Evolutionary conservation across 2,113 vertebrate species (phyloP).

Genomic region (Colaptes auratus): DNA sequence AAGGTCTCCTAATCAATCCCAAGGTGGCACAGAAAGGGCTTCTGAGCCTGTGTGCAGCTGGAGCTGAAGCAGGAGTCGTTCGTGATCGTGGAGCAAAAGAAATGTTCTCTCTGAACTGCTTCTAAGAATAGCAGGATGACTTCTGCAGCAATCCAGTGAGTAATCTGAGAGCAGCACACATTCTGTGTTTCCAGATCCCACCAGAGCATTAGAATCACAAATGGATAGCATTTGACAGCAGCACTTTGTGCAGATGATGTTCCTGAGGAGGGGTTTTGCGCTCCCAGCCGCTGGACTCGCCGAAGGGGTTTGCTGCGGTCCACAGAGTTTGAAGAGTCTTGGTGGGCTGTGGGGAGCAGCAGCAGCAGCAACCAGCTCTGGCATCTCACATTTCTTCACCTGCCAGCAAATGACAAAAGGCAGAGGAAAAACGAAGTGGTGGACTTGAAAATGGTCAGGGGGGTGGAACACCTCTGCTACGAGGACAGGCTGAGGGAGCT

Average conservation of each 20-base stretch:
- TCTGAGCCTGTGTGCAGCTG: background rate
- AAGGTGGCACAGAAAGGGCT: constrained; percentile 6
- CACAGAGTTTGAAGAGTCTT: background rate
- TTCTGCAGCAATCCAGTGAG: constrained; percentile 38
- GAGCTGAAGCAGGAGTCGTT: constrained; percentile 20
- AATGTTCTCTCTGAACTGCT: constrained; percentile 42
- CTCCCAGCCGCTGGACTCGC: background rate
- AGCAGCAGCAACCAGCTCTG: background rate
- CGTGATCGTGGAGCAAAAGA: background rate
- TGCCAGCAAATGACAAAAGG: background rate
- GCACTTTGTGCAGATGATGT: background rate
- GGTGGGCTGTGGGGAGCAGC: background rate
- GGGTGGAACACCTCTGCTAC: no score
- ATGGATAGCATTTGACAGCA: constrained; percentile 2
- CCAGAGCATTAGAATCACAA: constrained; percentile 19
- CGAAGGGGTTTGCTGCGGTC: background rate
- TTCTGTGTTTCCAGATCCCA: background rate
- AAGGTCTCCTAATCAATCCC: background rate
- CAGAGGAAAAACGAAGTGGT: background rate
- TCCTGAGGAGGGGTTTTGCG: background rate
- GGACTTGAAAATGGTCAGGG: background rate
- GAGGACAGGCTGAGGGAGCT: no score
- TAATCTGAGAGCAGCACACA: constrained; percentile 5
- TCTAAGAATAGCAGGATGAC: constrained; percentile 46
- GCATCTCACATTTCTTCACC: background rate